These are phyloP conservation scores for Globia sparganii DNA, from an alignment of 2,888 invertebrate genomes.

Conservation along the genomic window DNA sequence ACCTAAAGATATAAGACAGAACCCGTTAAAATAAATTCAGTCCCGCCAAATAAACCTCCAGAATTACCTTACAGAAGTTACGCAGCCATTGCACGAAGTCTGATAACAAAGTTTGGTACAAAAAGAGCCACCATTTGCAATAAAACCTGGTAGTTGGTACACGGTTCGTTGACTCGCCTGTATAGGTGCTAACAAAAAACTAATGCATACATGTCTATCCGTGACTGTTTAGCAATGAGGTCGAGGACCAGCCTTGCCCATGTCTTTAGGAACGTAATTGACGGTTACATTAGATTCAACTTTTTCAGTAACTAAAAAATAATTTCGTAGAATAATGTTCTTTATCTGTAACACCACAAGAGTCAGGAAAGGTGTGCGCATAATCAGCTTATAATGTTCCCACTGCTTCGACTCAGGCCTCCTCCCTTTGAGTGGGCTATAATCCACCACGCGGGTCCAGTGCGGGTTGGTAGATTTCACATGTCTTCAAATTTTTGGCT, in stretches of 20 bases:
- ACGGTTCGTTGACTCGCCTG: slow-evolving; percentile 67
- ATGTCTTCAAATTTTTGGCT: neutral
- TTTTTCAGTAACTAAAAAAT: slow-evolving; percentile 1
- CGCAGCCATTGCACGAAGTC: slow-evolving; percentile 25
- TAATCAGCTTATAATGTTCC: neutral
- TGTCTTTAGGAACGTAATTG: slow-evolving; percentile 6
- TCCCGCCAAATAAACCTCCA: slow-evolving; percentile 8
- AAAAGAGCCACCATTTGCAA: slow-evolving; percentile 53
- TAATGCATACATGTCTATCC: slow-evolving; percentile 67
- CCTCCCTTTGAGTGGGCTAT: neutral
- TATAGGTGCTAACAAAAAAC: slow-evolving; percentile 67
- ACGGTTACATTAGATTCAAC: neutral
- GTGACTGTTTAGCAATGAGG: slow-evolving; percentile 32
- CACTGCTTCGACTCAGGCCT: neutral
- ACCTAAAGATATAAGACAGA: neutral
- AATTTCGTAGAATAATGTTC: neutral
- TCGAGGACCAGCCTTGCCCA: slow-evolving; percentile 46
- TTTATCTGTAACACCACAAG: neutral
- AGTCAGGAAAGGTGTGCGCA: neutral
- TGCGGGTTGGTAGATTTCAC: neutral
- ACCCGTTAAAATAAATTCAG: neutral
- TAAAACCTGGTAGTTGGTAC: slow-evolving; percentile 55
- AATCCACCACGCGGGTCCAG: neutral
- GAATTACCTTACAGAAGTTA: slow-evolving; percentile 15
- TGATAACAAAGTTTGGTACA: slow-evolving; percentile 31